These are phyloP conservation scores for Danaus melanippus DNA, from an alignment of 1,140 invertebrate genomes.

Conservation along the genomic window DNA sequence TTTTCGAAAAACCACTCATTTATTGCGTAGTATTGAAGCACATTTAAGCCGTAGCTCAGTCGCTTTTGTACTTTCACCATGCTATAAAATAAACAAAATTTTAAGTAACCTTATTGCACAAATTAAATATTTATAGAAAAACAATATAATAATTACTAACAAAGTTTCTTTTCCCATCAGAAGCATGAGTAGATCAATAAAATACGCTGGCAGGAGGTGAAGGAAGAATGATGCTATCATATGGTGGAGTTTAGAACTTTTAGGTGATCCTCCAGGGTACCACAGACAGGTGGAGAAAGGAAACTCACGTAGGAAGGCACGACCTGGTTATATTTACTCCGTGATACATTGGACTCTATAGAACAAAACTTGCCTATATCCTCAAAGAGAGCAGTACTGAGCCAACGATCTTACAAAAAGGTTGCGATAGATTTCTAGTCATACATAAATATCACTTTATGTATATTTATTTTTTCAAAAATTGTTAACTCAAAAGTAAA, in stretches of 20 bases:
- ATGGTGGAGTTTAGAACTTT: constrained; percentile 78
- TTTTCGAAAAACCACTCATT: constrained; percentile 87
- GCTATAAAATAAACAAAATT: constrained; percentile 42
- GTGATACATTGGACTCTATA: too few relatives aligned
- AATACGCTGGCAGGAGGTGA: constrained; percentile 85
- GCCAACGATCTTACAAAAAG: too few relatives aligned
- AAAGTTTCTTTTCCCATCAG: constrained; percentile 83
- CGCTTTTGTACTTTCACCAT: constrained; percentile 79
- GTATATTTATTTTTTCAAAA: too few relatives aligned
- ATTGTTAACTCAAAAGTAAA: too few relatives aligned
- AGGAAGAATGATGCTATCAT: constrained; percentile 79
- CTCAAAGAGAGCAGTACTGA: too few relatives aligned
- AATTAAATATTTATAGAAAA: not conserved
- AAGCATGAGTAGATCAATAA: constrained; percentile 79
- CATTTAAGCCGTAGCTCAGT: constrained; percentile 75
- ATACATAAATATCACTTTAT: too few relatives aligned
- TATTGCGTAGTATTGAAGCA: constrained; percentile 90
- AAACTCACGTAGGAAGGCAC: constrained; percentile 46
- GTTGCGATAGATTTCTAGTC: too few relatives aligned
- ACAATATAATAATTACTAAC: constrained; percentile 72
- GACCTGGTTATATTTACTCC: constrained; percentile 34
- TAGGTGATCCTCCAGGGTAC: constrained; percentile 85
- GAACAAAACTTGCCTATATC: too few relatives aligned
- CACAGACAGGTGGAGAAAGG: constrained; percentile 70
- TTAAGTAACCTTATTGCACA: not conserved